Base-by-base conservation (phyloP, 2,113 vertebrate species). In the Istiophorus platypterus region DNA sequence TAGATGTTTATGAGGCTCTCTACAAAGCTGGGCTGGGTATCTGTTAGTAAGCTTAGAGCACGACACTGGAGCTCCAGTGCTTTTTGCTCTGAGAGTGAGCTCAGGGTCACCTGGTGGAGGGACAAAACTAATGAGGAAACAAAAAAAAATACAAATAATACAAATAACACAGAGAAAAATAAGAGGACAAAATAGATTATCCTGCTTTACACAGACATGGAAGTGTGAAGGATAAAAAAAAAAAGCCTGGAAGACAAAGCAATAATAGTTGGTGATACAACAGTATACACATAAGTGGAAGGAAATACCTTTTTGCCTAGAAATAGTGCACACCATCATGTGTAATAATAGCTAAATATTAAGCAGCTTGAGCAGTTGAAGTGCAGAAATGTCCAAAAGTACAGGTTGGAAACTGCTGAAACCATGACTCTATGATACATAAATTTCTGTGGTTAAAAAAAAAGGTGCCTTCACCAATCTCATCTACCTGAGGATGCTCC, bases 1-100 rank as follows among this genome's bases (percentile, higher is more conserved):
- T 94, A 95, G 68, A 94, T 86, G 70, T 88, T 86, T 20, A 94
- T 78, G 20, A 95, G 80, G 11, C 56, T 18, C 12, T 95, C 94
- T 31, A 91, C 64, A 69, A 85, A 91, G 52, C 18, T 78, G 18
- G 90, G 58, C 31, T 94, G 93, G 17, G 66, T 56, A 11, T 94
- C 92, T 0, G 73, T 83, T 8, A 95, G 69, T 12, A 95, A 87
- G 9, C 58, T 26, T 24, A 95, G 83, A 11, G 94, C 95, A 5
- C 69, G 91, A 3, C 1, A 59, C 79, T 95, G 94, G 12, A 96
- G 88, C 1, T 54, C 51, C 34, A 47, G 2, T 2, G 73, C 82
- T 59, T 89, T 76, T 37, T 89, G 80, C 17, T 90, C 70, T 34
- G 86, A 18, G 4, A 92, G 15, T 7, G 86, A 85, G 49, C 82